Evolutionary conservation across 92 coral and sea anemone species (phyloP).

Genomic region (Umimayanthus chanpuru): DNA sequence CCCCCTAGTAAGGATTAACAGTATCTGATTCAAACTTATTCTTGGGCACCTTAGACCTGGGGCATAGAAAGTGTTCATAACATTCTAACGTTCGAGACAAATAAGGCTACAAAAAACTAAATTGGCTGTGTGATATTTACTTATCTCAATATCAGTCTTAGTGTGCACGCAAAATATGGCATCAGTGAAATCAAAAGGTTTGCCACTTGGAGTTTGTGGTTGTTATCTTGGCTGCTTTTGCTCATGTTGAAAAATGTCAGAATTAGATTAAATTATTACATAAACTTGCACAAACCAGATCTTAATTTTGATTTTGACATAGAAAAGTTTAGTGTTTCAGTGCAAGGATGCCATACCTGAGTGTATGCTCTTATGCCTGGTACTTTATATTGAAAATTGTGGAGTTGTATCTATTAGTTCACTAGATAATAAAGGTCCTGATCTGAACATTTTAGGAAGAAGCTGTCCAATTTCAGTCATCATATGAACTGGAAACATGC

Average conservation of each 20-base stretch:
- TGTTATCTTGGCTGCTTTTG: background rate
- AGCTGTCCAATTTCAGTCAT: slow-evolving; percentile 93
- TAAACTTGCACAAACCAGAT: background rate
- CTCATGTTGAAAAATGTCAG: background rate
- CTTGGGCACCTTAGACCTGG: background rate
- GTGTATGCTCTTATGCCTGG: no score
- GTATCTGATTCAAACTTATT: background rate
- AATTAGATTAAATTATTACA: no score
- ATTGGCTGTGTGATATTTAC: background rate
- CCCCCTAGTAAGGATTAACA: no score
- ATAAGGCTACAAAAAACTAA: no score
- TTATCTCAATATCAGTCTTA: background rate
- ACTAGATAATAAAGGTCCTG: background rate
- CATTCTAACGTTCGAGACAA: no score
- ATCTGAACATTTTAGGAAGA: slow-evolving; percentile 68
- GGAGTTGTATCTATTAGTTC: background rate
- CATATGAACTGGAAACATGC: slow-evolving; percentile 98
- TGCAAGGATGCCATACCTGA: background rate
- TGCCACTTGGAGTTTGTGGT: background rate
- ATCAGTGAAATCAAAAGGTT: background rate
- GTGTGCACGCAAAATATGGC: background rate
- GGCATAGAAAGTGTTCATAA: no score
- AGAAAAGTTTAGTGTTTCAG: background rate
- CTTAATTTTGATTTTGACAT: background rate
- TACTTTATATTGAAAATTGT: background rate